Evolutionary conservation across 2,888 invertebrate genomes (phyloP).

Genomic region (Isoperla grammatica): DNA sequence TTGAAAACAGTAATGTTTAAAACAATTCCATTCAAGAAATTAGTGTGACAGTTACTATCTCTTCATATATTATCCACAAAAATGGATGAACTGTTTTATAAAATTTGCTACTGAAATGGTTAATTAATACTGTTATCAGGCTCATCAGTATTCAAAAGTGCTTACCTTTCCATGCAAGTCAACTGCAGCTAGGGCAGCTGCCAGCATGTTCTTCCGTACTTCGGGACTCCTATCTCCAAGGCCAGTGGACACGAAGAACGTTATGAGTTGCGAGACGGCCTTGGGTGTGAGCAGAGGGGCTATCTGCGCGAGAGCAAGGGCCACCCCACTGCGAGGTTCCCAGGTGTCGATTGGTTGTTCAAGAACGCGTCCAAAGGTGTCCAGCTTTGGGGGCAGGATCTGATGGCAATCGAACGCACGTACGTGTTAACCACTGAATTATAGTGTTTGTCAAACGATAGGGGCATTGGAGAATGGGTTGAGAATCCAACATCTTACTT

Average conservation of each 20-base stretch:
- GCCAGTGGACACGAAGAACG: conserved; percentile 80
- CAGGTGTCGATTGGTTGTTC: conserved; percentile 84
- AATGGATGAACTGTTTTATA: too few species aligned
- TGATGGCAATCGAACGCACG: too few species aligned
- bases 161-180: conserved; percentile 87
- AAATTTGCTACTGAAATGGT: too few species aligned
- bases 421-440: conserved; percentile 7
- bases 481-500: conserved; percentile 6
- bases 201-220: conserved; percentile 80
- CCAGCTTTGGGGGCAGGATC: conserved; percentile 78
- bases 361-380: conserved; percentile 87
- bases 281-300: conserved; percentile 66
- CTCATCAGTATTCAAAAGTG: too few species aligned
- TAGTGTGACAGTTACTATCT: too few species aligned
- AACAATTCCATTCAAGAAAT: too few species aligned
- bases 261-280: conserved; percentile 63
- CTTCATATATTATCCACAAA: too few species aligned
- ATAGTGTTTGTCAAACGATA: background rate
- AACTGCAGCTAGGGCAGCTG: conserved; percentile 87
- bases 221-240: conserved; percentile 77
- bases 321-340: conserved; percentile 85
- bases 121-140: too few species aligned
- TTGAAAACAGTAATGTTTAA: too few species aligned
- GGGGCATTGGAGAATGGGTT: background rate
- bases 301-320: conserved; percentile 71